These are phyloP conservation scores for Onthophagus taurus DNA, from an alignment of 1,140 invertebrate genomes.

Conservation along the genomic window DNA sequence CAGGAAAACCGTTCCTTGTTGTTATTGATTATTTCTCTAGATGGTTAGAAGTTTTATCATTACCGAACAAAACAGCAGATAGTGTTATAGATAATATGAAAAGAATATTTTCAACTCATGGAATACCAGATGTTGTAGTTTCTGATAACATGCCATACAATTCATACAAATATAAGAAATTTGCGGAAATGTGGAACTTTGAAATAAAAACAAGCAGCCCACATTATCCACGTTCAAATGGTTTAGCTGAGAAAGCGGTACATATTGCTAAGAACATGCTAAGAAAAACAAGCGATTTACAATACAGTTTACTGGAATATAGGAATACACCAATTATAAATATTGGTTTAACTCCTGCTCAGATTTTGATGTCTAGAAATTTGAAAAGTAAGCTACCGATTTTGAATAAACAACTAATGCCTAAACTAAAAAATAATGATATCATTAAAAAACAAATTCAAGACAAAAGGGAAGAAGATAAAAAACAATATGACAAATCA, in stretches of 20 bases:
- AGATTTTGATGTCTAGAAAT: not conserved
- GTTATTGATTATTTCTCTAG: conserved; percentile 2
- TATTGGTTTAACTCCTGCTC: not conserved
- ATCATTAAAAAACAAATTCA: not conserved
- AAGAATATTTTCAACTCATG: too few species aligned
- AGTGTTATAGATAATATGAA: too few species aligned
- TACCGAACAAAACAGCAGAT: not conserved
- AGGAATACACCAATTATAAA: not conserved
- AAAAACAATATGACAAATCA: not conserved
- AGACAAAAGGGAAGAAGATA: not conserved
- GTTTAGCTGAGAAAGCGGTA: conserved; percentile 25
- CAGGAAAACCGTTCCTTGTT: not conserved
- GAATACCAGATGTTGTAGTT: too few species aligned
- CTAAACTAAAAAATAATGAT: not conserved
- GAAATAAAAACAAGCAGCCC: conserved; percentile 24
- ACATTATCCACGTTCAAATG: conserved; percentile 28
- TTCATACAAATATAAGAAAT: conserved; percentile 22
- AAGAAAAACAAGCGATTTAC: not conserved
- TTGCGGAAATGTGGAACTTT: conserved; percentile 25
- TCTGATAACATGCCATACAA: conserved; percentile 29
- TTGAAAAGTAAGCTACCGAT: not conserved
- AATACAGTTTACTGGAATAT: not conserved
- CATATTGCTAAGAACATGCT: not conserved
- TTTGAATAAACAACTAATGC: not conserved
- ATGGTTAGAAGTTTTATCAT: not conserved